Percentiles rank a stretch among this genome's conserved stretches.
Evolutionary conservation across 1,140 invertebrate genomes (phyloP).

Genomic region (Drosophila hydei): DNA sequence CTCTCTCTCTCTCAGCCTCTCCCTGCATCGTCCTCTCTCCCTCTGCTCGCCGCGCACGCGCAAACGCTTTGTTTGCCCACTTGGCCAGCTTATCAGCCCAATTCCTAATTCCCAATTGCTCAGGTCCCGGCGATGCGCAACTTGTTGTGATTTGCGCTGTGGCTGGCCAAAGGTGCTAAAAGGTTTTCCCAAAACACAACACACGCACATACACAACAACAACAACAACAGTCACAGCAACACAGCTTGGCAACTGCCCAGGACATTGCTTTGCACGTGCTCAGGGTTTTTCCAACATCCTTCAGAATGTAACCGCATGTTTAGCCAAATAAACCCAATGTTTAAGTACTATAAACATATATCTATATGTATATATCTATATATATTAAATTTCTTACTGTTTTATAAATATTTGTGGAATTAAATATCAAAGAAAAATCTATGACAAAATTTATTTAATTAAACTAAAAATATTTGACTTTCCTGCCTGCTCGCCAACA

Average conservation of each 20-base stretch:
- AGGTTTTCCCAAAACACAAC: conserved; percentile 59
- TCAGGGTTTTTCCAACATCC: conserved; percentile 27
- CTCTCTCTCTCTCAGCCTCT: not conserved
- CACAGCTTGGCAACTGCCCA: not conserved
- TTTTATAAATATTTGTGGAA: not conserved
- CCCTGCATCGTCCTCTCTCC: not conserved
- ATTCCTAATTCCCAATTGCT: conserved; percentile 20
- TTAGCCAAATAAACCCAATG: not conserved
- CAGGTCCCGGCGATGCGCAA: conserved; percentile 39
- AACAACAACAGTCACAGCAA: not conserved
- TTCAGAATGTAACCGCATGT: not conserved
- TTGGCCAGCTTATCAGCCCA: conserved; percentile 41
- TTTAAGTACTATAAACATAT: not conserved
- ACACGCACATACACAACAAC: not conserved
- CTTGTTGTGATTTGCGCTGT: conserved; percentile 70
- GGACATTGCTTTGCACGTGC: conserved; percentile 17
- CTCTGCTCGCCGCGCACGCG: conserved; percentile 15
- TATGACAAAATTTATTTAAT: not conserved
- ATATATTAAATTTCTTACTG: not conserved
- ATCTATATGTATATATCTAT: not conserved
- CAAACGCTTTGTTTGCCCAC: conserved; percentile 44
- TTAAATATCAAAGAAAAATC: not conserved
- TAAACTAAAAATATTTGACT: too few species aligned
- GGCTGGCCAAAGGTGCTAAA: conserved; percentile 70
- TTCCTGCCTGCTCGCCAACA: too few species aligned